Conservation (phyloP, 2,113 vertebrate genomes). For the Solea senegalensis region DNA sequence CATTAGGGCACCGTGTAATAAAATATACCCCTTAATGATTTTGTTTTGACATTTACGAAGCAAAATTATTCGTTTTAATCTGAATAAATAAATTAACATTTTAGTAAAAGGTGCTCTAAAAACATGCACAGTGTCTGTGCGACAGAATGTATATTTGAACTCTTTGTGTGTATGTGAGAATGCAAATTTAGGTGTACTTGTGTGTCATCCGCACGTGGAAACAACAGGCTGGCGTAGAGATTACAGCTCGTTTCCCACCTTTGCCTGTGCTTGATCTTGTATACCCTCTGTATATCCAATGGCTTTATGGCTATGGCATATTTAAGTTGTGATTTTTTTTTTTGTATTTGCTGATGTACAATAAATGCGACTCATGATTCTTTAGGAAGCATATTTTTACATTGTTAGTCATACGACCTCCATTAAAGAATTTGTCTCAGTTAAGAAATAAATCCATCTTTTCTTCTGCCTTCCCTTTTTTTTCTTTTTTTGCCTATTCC, state of each 20-base stretch:
- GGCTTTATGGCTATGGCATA: conserved; percentile 49
- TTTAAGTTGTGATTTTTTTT: conserved; percentile 45
- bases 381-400: too few relatives aligned
- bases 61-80: too few relatives aligned
- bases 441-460: neutral
- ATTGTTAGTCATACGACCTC: too few relatives aligned
- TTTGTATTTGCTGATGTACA: too few relatives aligned
- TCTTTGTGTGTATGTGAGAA: neutral
- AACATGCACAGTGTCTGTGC: neutral
- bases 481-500: neutral
- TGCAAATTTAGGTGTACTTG: neutral
- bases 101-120: too few relatives aligned
- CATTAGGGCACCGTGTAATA: too few relatives aligned
- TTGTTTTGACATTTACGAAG: conserved; percentile 25
- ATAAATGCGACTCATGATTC: too few relatives aligned
- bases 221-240: conserved; percentile 66
- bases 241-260: conserved; percentile 63
- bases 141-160: neutral
- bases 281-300: conserved; percentile 36
- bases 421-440: too few relatives aligned
- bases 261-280: conserved; percentile 51
- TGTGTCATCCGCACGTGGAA: conserved; percentile 56
- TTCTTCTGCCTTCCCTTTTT: neutral
- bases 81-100: too few relatives aligned
- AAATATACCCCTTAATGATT: neutral